Base-by-base conservation (phyloP, 2,888 invertebrate species). In the Cepaea hortensis region DNA sequence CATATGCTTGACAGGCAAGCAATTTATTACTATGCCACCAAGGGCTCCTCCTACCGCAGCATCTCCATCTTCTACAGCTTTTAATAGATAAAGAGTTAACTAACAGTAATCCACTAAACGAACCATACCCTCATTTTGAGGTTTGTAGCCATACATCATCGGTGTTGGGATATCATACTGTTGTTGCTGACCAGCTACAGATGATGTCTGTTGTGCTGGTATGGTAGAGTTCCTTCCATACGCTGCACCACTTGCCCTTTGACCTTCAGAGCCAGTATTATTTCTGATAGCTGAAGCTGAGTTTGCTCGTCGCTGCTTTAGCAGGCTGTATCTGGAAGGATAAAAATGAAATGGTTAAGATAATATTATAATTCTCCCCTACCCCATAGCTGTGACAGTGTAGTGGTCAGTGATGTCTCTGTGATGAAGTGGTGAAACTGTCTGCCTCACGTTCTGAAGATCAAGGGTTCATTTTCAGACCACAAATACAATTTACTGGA, bases 101-200 rank as follows among this genome's bases (percentile, higher is more conserved):
- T 48, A 70, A 55, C 55, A 55, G 55, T 55, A 55, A 11, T 55
- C 55, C 11, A 55, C 6, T 55, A 9, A 6, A 55, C 6, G 55
- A 55, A 55, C 55, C 55, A 9, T 46, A 85, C 85, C 85, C 18
- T 81, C 80, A 18, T 86, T 82, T 55, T 84, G 84, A n/a, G 87
- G 87, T 70, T 76, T 86, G 73, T 86, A 86, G n/a, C 62, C 55
- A 35, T 55, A 85, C 35, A 82, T 85, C 62, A 88, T 68, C 3
- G 84, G 81, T 50, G 72, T 82, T 20, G 84, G 84, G 23, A 20
- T 46, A 20, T 83, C 87, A 20, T 48, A 7, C 61, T 83, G 84
- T n/a, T 79, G 84, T 5, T 9, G 77, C 62, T 83, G 83, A 20
- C 23, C 72, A 5, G 80, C 23, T 18, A 61, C n/a, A 61, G 50